Conservation (phyloP, 2,797 vertebrate species). For the Balearica regulorum region DNA sequence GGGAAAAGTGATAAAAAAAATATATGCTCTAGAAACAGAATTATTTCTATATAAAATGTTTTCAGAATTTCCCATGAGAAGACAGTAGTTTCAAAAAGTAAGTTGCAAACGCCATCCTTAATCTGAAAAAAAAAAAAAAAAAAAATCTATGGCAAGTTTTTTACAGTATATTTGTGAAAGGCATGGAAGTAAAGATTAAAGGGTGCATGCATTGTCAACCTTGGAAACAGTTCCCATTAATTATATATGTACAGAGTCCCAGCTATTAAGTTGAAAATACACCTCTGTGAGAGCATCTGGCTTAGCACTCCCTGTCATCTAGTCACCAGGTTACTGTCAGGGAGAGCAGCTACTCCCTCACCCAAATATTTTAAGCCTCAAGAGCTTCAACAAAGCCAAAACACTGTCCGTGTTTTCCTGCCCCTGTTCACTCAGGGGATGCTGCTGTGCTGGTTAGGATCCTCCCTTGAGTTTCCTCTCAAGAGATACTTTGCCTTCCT, state of each 20-base stretch:
- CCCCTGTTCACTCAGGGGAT: neutral
- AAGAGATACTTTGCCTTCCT: neutral
- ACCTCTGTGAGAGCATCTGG: neutral
- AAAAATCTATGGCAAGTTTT: neutral
- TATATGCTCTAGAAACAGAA: slow-evolving; percentile 39
- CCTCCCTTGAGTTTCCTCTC: neutral
- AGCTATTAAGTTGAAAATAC: neutral
- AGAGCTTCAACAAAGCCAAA: neutral
- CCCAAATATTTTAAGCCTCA: neutral
- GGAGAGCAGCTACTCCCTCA: neutral
- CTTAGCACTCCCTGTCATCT: neutral
- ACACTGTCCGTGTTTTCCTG: neutral
- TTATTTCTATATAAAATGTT: slow-evolving; percentile 29
- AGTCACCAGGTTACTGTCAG: neutral
- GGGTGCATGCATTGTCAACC: neutral
- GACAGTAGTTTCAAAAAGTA: slow-evolving; percentile 7
- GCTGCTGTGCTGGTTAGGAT: neutral
- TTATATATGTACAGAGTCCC: neutral
- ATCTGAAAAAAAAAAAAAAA: neutral
- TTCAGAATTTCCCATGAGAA: slow-evolving; percentile 49
- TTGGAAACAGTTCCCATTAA: neutral
- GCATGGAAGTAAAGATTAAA: slow-evolving; percentile 21
- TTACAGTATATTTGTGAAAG: neutral
- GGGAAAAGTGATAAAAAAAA: slow-evolving; percentile 35
- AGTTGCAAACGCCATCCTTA: neutral